These are phyloP conservation scores for Amphiduros pacificus DNA, from an alignment of 2,888 invertebrate species.

Conservation along the genomic window DNA sequence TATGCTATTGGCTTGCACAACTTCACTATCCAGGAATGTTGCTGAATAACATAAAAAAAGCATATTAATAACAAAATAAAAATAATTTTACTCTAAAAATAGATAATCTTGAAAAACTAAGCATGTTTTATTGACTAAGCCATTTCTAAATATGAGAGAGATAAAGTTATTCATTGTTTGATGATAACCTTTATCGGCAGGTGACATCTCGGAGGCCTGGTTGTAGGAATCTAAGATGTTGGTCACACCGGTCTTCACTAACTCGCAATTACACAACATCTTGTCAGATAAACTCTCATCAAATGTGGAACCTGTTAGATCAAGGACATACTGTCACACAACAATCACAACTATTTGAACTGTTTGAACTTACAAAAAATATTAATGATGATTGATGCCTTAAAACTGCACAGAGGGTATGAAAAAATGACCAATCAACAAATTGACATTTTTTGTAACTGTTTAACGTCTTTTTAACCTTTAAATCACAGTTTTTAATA, in stretches of 20 bases:
- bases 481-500: not conserved
- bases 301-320: slow-evolving; percentile 26
- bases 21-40: slow-evolving; percentile 4
- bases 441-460: too few relatives aligned
- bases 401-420: too few relatives aligned
- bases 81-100: not conserved
- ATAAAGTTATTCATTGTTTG: not conserved
- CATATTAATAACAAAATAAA: not conserved
- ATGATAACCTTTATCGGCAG: not conserved
- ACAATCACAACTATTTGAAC: too few relatives aligned
- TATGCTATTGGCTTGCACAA: slow-evolving; percentile 17
- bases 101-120: too few relatives aligned
- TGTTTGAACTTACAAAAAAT: too few relatives aligned
- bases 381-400: too few relatives aligned
- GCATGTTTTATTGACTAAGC: too few relatives aligned
- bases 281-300: slow-evolving; percentile 48
- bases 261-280: slow-evolving; percentile 34
- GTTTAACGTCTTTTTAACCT: not conserved
- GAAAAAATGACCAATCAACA: too few relatives aligned
- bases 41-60: not conserved
- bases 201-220: slow-evolving; percentile 5
- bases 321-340: not conserved
- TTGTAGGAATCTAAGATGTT: slow-evolving; percentile 24
- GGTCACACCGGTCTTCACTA: slow-evolving; percentile 25
- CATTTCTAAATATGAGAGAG: not conserved